Percentiles rank a stretch among this genome's conserved stretches.
phyloP scores from a whole-genome alignment of 2,113 vertebrate species.

The Rostratula benghalensis region DNA sequence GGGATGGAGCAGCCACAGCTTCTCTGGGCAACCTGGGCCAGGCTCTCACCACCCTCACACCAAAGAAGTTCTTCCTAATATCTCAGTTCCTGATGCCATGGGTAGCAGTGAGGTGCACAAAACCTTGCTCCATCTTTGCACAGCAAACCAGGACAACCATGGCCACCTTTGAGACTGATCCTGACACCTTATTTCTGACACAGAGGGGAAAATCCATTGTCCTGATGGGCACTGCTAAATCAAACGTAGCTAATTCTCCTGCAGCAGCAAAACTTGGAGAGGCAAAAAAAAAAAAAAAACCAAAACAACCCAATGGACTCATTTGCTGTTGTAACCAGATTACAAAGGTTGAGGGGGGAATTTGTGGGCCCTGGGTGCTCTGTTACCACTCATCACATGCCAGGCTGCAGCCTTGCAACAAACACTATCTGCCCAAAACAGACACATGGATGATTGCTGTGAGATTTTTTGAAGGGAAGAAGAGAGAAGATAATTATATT shows the following conservation, averaged over 20 bases:
- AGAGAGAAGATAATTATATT: not conserved
- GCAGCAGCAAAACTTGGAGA: not conserved
- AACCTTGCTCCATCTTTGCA: not conserved
- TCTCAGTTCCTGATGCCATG: fast-evolving
- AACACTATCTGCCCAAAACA: not conserved
- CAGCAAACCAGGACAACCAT: not conserved
- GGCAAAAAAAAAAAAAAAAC: not conserved
- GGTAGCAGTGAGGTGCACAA: not conserved
- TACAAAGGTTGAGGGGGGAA: not conserved
- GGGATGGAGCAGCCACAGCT: too few species aligned
- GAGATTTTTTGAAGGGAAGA: not conserved
- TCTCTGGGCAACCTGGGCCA: too few species aligned
- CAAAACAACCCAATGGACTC: fast-evolving
- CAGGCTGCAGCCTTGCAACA: not conserved
- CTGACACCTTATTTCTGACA: not conserved
- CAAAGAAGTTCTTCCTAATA: too few species aligned
- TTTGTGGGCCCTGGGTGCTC: not conserved
- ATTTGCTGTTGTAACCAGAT: not conserved
- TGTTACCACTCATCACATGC: fast-evolving
- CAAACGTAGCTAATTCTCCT: not conserved
- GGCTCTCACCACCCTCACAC: too few species aligned
- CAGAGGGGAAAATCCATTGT: not conserved
- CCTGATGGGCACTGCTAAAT: fast-evolving
- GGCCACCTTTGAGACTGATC: not conserved
- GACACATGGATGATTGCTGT: not conserved